phyloP scores from a whole-genome alignment of 2,797 vertebrate species.

The Pantherophis alleghaniensis region DNA sequence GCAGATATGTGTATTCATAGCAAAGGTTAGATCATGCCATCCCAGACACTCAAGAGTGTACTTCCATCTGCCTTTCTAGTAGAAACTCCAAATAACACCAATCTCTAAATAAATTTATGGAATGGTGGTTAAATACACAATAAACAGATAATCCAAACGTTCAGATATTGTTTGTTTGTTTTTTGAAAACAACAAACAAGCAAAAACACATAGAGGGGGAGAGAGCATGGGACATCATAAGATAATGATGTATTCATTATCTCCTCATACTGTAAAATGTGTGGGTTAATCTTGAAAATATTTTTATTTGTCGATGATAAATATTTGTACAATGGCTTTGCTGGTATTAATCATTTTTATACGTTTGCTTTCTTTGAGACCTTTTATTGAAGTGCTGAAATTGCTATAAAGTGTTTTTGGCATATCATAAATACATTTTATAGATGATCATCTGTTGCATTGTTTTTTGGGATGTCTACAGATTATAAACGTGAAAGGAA shows the following conservation, averaged over 20 bases:
- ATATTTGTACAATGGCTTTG: slow-evolving; percentile 53
- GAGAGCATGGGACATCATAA: slow-evolving; percentile 48
- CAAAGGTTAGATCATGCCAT: background rate
- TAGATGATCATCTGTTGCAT: slow-evolving; percentile 35
- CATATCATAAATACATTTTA: slow-evolving; percentile 24
- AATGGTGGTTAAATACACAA: background rate
- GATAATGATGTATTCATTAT: slow-evolving; percentile 60
- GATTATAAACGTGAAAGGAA: background rate
- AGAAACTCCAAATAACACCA: background rate
- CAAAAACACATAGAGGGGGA: background rate
- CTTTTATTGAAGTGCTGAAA: slow-evolving; percentile 46
- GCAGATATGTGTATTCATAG: background rate
- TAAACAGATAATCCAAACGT: slow-evolving; percentile 39
- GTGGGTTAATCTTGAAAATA: slow-evolving; percentile 53
- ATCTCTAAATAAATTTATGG: background rate
- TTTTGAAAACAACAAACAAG: slow-evolving; percentile 29
- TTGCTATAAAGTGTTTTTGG: slow-evolving; percentile 51
- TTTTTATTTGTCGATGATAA: slow-evolving; percentile 63
- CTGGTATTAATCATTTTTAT: slow-evolving; percentile 53
- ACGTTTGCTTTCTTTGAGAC: slow-evolving; percentile 54
- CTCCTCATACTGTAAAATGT: slow-evolving; percentile 57
- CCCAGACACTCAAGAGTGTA: background rate
- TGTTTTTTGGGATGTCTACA: background rate
- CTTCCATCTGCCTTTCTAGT: background rate
- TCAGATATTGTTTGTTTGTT: slow-evolving; percentile 17